These are phyloP conservation scores for Amphipyra berbera DNA, from an alignment of 2,888 invertebrate species.

Conservation along the genomic window DNA sequence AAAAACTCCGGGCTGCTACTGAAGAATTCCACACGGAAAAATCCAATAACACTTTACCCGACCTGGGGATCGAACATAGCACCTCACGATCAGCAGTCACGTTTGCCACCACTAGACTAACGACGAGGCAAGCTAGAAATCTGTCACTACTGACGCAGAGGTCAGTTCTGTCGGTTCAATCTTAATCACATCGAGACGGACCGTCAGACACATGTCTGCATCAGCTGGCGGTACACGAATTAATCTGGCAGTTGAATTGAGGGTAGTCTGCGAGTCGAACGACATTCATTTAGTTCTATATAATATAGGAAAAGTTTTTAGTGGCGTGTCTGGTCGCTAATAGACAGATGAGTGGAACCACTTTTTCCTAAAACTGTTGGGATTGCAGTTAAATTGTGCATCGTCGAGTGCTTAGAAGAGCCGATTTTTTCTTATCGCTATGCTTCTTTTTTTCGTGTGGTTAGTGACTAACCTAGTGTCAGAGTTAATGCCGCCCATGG, in stretches of 20 bases:
- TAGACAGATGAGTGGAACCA: neutral
- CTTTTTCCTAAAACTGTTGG: neutral
- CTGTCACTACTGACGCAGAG: neutral
- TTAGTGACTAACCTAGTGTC: too few species aligned
- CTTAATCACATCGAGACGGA: slow-evolving; percentile 33
- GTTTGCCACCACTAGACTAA: too few species aligned
- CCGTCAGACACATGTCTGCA: slow-evolving; percentile 30
- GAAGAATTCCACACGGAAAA: too few species aligned
- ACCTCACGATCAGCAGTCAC: too few species aligned
- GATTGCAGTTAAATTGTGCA: neutral
- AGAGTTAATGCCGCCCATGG: too few species aligned
- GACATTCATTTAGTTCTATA: slow-evolving; percentile 1
- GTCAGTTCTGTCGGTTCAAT: slow-evolving; percentile 9
- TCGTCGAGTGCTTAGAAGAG: too few species aligned
- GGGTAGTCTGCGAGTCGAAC: slow-evolving; percentile 4
- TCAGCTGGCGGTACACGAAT: neutral
- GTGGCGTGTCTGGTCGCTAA: neutral
- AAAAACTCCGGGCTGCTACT: too few species aligned
- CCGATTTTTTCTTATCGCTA: too few species aligned
- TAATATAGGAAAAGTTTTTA: slow-evolving; percentile 25
- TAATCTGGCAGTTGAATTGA: slow-evolving; percentile 48
- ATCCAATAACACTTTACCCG: too few species aligned
- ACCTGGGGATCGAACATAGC: too few species aligned
- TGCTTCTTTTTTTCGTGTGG: too few species aligned
- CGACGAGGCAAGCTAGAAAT: too few species aligned